Conservation (phyloP, 2,113 vertebrate species). For the Paracanthobrama guichenoti region DNA sequence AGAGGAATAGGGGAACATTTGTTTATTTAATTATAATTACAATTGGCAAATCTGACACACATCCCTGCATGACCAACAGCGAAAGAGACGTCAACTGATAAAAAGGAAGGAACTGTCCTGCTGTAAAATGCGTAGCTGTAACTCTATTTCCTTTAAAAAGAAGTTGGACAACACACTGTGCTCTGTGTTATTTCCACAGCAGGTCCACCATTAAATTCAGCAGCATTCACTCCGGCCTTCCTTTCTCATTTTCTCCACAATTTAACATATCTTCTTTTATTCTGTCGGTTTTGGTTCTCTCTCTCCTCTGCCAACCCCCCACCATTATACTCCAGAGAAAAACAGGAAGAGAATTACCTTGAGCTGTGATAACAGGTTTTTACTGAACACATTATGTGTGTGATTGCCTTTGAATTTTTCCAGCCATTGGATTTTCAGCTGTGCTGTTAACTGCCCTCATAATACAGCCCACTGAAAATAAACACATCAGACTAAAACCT, state of each 20-base stretch:
- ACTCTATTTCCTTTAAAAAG: neutral
- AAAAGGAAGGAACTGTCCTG: neutral
- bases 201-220: slow-evolving; percentile 5
- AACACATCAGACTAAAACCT: slow-evolving; percentile 60
- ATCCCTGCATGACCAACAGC: neutral
- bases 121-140: neutral
- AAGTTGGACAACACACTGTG: neutral
- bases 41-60: neutral
- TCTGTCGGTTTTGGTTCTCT: slow-evolving; percentile 19
- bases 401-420: slow-evolving; percentile 63
- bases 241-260: slow-evolving; percentile 11
- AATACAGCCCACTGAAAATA: slow-evolving; percentile 65
- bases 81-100: neutral
- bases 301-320: neutral
- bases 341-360: slow-evolving; percentile 78
- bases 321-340: slow-evolving; percentile 64
- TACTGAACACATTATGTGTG: slow-evolving; percentile 64
- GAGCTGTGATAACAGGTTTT: slow-evolving; percentile 69
- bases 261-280: slow-evolving; percentile 15
- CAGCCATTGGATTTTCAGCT: slow-evolving; percentile 61
- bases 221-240: slow-evolving; percentile 3
- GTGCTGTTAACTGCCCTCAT: slow-evolving; percentile 56
- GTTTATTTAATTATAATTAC: neutral
- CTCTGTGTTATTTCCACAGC: slow-evolving; percentile 26
- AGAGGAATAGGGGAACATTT: too few relatives aligned